Percentiles rank a stretch among this genome's conserved stretches.
Conservation (phyloP, 2,797 vertebrate species). For the Phalloptychus januarius region DNA sequence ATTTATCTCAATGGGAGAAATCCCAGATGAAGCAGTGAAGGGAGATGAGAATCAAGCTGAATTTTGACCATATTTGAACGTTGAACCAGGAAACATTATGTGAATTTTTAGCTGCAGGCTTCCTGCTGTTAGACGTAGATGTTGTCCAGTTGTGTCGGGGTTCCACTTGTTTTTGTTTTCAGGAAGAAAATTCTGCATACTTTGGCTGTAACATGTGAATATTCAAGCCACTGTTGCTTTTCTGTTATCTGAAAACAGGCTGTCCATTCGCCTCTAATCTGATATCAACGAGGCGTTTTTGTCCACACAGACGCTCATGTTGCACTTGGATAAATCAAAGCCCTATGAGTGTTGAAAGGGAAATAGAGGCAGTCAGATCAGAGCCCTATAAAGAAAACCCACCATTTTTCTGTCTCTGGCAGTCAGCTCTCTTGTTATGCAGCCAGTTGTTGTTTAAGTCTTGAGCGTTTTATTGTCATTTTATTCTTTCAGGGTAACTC, state of each 20-base stretch:
- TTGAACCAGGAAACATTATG: background rate
- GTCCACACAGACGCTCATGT: background rate
- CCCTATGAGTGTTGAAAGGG: too few relatives aligned
- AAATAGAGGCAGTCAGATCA: slow-evolving; percentile 14
- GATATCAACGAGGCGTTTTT: background rate
- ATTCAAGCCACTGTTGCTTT: background rate
- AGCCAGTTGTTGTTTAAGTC: slow-evolving; percentile 39
- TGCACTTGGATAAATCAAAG: background rate
- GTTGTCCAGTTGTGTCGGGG: background rate
- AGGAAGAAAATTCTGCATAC: background rate
- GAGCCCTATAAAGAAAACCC: slow-evolving; percentile 3
- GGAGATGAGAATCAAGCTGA: too few relatives aligned
- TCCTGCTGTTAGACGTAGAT: background rate
- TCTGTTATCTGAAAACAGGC: background rate
- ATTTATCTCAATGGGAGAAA: too few relatives aligned
- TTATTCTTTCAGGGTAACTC: background rate
- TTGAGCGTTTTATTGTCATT: background rate
- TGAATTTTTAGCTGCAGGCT: background rate
- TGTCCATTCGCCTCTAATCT: background rate
- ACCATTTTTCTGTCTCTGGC: slow-evolving; percentile 10
- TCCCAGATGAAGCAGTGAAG: too few relatives aligned
- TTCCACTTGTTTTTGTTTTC: background rate
- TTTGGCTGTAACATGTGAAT: background rate
- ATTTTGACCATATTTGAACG: too few relatives aligned
- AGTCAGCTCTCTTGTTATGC: slow-evolving; percentile 6